phyloP scores from a whole-genome alignment of 1,140 invertebrate genomes.

The Philopotamus ludificatus region DNA sequence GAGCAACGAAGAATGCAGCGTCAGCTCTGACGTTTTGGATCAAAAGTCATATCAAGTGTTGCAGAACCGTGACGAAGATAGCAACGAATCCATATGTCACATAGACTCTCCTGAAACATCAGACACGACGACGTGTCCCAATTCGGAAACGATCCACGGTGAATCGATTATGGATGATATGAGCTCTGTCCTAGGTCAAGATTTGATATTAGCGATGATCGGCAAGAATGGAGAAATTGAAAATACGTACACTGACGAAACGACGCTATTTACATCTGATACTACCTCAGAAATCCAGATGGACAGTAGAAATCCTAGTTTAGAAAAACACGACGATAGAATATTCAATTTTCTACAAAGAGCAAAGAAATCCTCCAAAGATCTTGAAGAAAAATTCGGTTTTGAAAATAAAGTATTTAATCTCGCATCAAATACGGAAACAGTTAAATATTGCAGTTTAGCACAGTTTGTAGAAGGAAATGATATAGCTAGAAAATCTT shows the following conservation, averaged over 20 bases:
- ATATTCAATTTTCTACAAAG: constrained; percentile 55
- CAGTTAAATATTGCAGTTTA: constrained; percentile 68
- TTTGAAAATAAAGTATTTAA: constrained; percentile 69
- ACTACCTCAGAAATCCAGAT: constrained; percentile 54
- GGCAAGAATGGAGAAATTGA: constrained; percentile 64
- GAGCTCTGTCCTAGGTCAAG: constrained; percentile 69
- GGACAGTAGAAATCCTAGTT: constrained; percentile 54
- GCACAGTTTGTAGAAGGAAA: constrained; percentile 77
- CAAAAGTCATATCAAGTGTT: constrained; percentile 51
- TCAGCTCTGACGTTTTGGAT: constrained; percentile 65
- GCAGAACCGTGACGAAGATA: constrained; percentile 51
- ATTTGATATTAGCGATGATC: constrained; percentile 63
- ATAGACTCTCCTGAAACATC: constrained; percentile 80
- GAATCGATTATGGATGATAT: constrained; percentile 76
- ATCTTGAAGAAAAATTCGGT: constrained; percentile 61
- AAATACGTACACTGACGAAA: constrained; percentile 64
- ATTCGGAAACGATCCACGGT: constrained; percentile 67
- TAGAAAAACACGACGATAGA: constrained; percentile 50
- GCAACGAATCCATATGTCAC: constrained; percentile 65
- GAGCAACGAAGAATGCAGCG: constrained; percentile 67
- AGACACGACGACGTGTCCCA: constrained; percentile 64
- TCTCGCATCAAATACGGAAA: constrained; percentile 57
- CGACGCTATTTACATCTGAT: constrained; percentile 63
- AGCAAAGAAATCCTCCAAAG: constrained; percentile 50
- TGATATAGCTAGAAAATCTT: constrained; percentile 74